Base-by-base conservation (phyloP, 2,113 vertebrate genomes). In the Microcebus griseorufus region DNA sequence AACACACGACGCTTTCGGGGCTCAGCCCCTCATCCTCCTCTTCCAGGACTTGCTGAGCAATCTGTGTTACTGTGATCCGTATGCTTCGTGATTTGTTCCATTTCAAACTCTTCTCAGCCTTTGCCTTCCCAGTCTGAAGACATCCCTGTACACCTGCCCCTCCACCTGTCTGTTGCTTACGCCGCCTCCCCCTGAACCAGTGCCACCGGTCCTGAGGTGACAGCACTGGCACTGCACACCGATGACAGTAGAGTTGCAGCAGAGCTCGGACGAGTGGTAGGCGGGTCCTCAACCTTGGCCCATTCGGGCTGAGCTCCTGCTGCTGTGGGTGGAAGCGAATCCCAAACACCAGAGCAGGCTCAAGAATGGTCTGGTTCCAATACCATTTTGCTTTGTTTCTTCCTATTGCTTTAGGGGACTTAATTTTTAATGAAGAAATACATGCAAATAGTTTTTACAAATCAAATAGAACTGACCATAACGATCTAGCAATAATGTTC, bases 221-320 rank as follows among this genome's bases (percentile, higher is more conserved):
- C 5, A 1, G 79, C 34, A 5, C 51, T 3, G 2, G 10, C 10
- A 5, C 34, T 20, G 5, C 18, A 1, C 72, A 42, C 39, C 14
- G 16, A 7, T 83, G 17, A 29, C 5, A 53, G 45, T 11, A 8
- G 34, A 53, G 27, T 20, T 25, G n/a, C 72, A 45, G 72, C 25
- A 75, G 72, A 18, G 29, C 73, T 76, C 29, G 51, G 75, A 3
- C 25, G 22, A 65, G 48, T 16, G 3, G 20, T 27, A 67, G 12
- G 62, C n/a, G 42, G 62, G 2, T 85, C 62, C 62, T 85, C 32
- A 37, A 18, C 34, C 16, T 5, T n/a, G 48, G 65, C 65, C 65
- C 27, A 18, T 39, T 70, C 8, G 23, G 55, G 13, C 16, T 29
- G 23, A 55, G 51, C 23, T 37, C 22, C 34, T 39, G 9, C 29